Conservation (phyloP, 2,113 vertebrate species). For the Pandion haliaetus region DNA sequence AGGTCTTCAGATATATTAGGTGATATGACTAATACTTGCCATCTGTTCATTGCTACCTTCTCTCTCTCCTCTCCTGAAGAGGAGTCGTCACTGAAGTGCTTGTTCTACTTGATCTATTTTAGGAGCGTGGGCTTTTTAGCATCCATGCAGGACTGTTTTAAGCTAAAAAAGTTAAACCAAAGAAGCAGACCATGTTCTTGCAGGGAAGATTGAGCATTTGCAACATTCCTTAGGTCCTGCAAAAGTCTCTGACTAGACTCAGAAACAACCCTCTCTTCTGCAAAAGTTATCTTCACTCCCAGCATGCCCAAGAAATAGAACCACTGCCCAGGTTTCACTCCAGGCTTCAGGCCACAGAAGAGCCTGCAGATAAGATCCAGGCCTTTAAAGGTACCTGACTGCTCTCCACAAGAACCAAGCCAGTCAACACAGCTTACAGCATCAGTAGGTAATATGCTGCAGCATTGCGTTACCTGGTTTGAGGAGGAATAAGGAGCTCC, state of each 20-base stretch:
- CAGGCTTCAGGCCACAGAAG: background rate
- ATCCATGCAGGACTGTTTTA: background rate
- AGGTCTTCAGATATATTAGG: background rate
- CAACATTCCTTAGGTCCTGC: background rate
- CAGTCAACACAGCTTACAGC: background rate
- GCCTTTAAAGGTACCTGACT: background rate
- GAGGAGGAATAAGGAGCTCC: background rate
- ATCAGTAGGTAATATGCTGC: background rate
- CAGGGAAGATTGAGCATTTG: background rate
- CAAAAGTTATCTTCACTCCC: background rate
- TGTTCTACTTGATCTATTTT: background rate
- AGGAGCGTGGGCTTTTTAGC: slow-evolving; percentile 12
- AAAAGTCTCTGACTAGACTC: background rate
- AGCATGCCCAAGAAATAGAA: background rate
- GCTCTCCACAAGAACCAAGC: background rate
- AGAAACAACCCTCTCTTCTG: background rate
- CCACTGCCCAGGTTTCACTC: background rate
- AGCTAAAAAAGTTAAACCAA: background rate
- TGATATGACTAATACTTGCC: slow-evolving; percentile 37
- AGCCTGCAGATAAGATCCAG: background rate
- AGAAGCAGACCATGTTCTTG: background rate
- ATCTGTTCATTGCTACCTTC: slow-evolving; percentile 26
- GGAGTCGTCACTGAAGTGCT: background rate
- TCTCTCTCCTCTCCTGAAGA: background rate
- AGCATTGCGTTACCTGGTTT: background rate